Base-by-base conservation (phyloP, 2,888 invertebrate genomes). In the Nomada ruficornis region DNA sequence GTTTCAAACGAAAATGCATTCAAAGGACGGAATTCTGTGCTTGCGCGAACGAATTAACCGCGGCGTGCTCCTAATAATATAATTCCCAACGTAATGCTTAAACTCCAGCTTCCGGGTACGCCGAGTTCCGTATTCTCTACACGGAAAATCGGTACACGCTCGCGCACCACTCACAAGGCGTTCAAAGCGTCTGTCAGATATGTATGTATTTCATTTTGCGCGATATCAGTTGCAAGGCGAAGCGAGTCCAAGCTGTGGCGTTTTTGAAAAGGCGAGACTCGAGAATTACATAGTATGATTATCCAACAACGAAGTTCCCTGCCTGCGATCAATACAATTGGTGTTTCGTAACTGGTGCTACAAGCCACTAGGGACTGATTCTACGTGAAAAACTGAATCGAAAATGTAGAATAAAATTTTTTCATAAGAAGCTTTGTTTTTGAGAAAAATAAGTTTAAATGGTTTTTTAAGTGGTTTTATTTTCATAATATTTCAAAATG, bases 211-310 rank as follows among this genome's bases (percentile, higher is more conserved):
- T 82, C 68, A 59, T 65, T 77, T 70, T 26, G 57, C 50, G 36
- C 47, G 55, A 74, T 60, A 47, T 36, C 75, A n/a, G 52, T 71
- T 63, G 71, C 23, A 57, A 68, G 69, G 50, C 44, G 42, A 54
- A 55, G 62, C 64, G 26, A 42, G 29, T 13, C 15, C 44, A 50
- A n/a, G 29, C 47, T 23, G 11, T 11, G 23, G 5, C 15, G 26
- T 44, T 26, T 70, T 42, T 44, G 50, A 52, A 68, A 68, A 54
- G 36, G 23, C 50, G 52, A 71, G 62, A 57, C 54, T 26, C 60
- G 9, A 26, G 2, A 26, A 26, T 26, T 84, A 84, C 79, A 79
- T 84, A 79, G 75, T 72, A 79, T 74, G 75, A 79, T 84, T 84
- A 84, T 83, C 79, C 79, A 59, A 26, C 42, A 63, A n/a, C 57